These are phyloP conservation scores for Drosophila ambigua DNA, from an alignment of 1,140 invertebrate species.

Conservation along the genomic window DNA sequence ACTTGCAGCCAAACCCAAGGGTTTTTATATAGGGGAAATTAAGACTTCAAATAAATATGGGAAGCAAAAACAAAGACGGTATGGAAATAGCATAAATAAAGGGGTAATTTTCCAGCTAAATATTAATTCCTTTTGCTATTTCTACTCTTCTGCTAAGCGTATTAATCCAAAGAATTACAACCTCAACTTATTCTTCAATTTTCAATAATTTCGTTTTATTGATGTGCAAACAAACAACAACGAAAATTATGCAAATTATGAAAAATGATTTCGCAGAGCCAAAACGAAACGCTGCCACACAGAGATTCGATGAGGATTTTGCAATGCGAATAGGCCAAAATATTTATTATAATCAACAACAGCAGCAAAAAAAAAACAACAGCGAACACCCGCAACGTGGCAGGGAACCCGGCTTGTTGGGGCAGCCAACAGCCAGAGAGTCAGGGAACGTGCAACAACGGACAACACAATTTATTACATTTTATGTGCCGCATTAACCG, in stretches of 20 bases:
- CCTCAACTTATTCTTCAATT: background rate
- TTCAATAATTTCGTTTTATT: constrained; percentile 6
- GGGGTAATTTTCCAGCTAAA: too few relatives aligned
- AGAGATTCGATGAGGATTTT: constrained; percentile 33
- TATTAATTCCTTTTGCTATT: too few relatives aligned
- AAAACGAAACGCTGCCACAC: constrained; percentile 14
- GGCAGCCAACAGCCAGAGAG: background rate
- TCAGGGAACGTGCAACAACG: constrained; percentile 41
- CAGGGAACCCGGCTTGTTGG: too few relatives aligned
- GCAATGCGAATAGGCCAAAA: constrained; percentile 70
- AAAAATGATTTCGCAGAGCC: constrained; percentile 46
- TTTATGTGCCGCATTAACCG: constrained; percentile 74
- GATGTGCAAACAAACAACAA: constrained; percentile 9
- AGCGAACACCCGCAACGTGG: constrained; percentile 63
- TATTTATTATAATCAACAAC: constrained; percentile 76
- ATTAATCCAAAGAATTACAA: background rate
- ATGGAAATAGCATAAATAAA: too few relatives aligned
- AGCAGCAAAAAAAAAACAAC: background rate
- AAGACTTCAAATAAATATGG: too few relatives aligned
- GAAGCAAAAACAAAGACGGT: too few relatives aligned
- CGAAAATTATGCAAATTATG: constrained; percentile 60
- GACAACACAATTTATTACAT: constrained; percentile 77
- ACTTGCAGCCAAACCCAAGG: too few relatives aligned
- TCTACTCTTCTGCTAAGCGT: too few relatives aligned
- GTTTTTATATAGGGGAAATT: too few relatives aligned